Conservation (phyloP, 1,140 invertebrate species). For the Lasioglossum albipes region DNA sequence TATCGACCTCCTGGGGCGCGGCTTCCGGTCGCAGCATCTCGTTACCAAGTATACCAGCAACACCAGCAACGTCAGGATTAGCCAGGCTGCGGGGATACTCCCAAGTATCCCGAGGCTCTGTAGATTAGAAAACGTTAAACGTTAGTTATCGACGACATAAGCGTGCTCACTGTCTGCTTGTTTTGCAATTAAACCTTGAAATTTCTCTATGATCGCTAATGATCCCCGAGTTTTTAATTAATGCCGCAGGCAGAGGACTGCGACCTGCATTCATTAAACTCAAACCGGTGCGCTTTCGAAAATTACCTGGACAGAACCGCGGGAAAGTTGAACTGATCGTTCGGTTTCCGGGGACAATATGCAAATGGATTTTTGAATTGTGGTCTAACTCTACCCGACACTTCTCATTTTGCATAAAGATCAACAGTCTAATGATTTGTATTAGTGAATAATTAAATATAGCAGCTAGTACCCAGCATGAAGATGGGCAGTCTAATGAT, state of each 20-base stretch:
- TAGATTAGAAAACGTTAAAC: slow-evolving; percentile 35
- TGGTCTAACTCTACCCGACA: no score
- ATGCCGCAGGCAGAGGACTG: background rate
- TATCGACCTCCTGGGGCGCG: slow-evolving; percentile 90
- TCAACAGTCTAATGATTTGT: no score
- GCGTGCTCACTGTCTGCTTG: background rate
- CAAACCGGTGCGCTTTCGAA: background rate
- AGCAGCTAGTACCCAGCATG: no score
- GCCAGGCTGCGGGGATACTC: slow-evolving; percentile 92
- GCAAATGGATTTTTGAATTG: no score
- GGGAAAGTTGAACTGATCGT: background rate
- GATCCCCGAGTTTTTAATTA: slow-evolving; percentile 27
- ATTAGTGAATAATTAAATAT: no score
- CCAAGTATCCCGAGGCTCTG: slow-evolving; percentile 95
- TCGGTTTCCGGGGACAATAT: no score
- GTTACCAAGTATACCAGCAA: slow-evolving; percentile 94
- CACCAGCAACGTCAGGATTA: slow-evolving; percentile 92
- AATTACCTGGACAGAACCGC: background rate
- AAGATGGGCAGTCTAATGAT: no score
- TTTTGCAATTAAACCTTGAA: no score
- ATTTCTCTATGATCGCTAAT: slow-evolving; percentile 7
- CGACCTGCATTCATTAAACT: slow-evolving; percentile 28
- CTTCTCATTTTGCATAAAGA: no score
- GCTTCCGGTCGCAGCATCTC: slow-evolving; percentile 95
- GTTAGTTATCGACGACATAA: slow-evolving; percentile 7